A percentile compares a stretch with the other conserved stretches of the same genome.
Evolutionary conservation across 2,797 vertebrate genomes (phyloP).

Genomic region (Psittacula echo): DNA sequence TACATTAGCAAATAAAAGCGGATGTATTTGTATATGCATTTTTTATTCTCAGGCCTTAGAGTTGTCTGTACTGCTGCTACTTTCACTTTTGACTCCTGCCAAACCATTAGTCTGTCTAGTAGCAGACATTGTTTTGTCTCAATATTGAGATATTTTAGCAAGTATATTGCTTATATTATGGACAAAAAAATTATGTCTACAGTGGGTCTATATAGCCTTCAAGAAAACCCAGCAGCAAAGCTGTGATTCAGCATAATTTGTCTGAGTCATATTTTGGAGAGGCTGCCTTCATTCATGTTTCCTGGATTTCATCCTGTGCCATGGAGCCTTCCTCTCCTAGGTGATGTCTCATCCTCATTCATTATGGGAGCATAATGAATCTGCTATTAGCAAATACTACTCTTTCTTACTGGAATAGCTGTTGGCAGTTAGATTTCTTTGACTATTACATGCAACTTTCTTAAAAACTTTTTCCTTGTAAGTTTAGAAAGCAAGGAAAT

Average conservation of each 20-base stretch:
- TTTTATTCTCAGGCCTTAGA: background rate
- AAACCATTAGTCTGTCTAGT: background rate
- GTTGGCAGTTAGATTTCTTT: background rate
- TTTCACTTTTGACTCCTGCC: background rate
- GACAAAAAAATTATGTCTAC: background rate
- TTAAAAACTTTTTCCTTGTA: background rate
- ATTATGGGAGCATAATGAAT: background rate
- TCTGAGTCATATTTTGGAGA: background rate
- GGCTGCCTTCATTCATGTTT: background rate
- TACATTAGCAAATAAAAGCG: slow-evolving; percentile 57
- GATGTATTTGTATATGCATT: background rate
- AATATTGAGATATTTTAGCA: background rate
- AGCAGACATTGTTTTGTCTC: background rate
- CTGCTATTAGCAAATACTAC: background rate
- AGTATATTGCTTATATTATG: background rate
- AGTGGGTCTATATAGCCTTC: background rate
- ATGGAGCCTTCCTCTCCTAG: background rate
- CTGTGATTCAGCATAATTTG: background rate
- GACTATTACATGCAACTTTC: background rate
- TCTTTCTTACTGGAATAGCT: background rate
- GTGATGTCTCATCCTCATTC: background rate
- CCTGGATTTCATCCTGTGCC: background rate
- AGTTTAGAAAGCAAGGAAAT: background rate
- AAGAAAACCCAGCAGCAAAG: background rate
- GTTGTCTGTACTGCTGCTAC: background rate